These are phyloP conservation scores for Ganaspis brasiliensis DNA, from an alignment of 2,888 invertebrate genomes.

Conservation along the genomic window DNA sequence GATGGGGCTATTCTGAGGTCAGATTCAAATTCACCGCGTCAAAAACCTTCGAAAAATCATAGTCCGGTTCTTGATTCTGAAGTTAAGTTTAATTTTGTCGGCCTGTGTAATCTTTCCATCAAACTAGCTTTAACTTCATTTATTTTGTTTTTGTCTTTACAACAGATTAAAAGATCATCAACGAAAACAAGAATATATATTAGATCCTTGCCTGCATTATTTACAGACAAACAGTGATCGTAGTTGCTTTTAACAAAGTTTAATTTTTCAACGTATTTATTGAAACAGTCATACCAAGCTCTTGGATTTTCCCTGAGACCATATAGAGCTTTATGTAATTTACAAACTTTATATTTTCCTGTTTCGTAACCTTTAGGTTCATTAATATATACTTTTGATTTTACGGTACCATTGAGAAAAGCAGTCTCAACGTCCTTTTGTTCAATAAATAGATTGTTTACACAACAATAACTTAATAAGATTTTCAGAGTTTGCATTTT, in stretches of 20 bases:
- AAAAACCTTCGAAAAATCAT: too few species aligned
- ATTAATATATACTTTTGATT: conserved; percentile 53
- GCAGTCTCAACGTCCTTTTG: conserved; percentile 58
- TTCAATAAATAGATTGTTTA: conserved; percentile 50
- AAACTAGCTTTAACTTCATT: conserved; percentile 45
- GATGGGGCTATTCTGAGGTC: too few species aligned
- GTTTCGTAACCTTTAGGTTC: conserved; percentile 55
- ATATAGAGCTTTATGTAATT: conserved; percentile 60
- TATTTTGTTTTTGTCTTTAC: conserved; percentile 44
- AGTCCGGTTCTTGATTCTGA: too few species aligned
- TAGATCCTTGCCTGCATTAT: conserved; percentile 28
- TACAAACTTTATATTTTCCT: conserved; percentile 48
- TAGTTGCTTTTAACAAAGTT: conserved; percentile 49
- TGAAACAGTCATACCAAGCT: conserved; percentile 61
- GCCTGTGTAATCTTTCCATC: conserved; percentile 24
- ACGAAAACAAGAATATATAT: conserved; percentile 48
- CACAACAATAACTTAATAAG: conserved; percentile 49
- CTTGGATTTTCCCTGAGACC: conserved; percentile 62
- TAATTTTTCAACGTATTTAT: conserved; percentile 54
- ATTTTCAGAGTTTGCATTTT: conserved; percentile 56
- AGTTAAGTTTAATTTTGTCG: too few species aligned
- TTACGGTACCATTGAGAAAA: conserved; percentile 52
- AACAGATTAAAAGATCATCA: conserved; percentile 48
- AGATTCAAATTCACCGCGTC: too few species aligned
- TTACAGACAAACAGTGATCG: conserved; percentile 53